Evolutionary conservation across 2,888 invertebrate species (phyloP), one percentile per base, ranked within the genome.

Genomic region (Oscheius sp.): DNA sequence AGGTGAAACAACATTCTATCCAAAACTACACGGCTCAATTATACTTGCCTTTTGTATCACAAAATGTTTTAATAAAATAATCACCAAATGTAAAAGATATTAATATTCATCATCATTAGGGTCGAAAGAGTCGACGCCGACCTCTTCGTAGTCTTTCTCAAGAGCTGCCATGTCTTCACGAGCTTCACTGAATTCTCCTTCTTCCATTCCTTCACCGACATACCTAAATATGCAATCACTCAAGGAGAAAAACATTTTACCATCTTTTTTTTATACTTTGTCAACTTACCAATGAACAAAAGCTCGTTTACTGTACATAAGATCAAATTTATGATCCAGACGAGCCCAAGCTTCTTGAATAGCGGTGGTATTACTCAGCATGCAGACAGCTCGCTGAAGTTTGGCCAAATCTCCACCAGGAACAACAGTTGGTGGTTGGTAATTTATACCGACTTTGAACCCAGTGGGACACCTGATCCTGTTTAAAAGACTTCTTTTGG

Each of bases 361-460:
- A 20, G 78, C 78, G 3, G 76, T 77, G 2, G 76, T 78, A 49
- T 77, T 78, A 26, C 75, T 77, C 91, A 94, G 89, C 92, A 94
- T 93, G 71, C 92, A 92, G 1, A 93, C 92, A 32, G 93, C 92
- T 74, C 92, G 89, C 47, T 85, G 86, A 2, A 89, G 88, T 80
- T 88, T 88, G 56, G 89, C 88, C 71, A 94, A 92, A 78, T 95
- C 94, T 49, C 94, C 94, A 20, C 94, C 94, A 14, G 94, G 94
- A 61, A 95, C 94, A 26, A 94, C 94, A 0, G 91, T 90, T 0
- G 94, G 83, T 9, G 84, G 84, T 69, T 85, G 84, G 71, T 83
- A 83, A 77, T 83, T 82, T 75, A 82, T 83, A 47, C 83, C 83
- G 49, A 84, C 83, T 80, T 84, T 84, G 72, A 84, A 85, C 63